Conservation (phyloP, 1,140 invertebrate species). For the Neoseiulus cucumeris region DNA sequence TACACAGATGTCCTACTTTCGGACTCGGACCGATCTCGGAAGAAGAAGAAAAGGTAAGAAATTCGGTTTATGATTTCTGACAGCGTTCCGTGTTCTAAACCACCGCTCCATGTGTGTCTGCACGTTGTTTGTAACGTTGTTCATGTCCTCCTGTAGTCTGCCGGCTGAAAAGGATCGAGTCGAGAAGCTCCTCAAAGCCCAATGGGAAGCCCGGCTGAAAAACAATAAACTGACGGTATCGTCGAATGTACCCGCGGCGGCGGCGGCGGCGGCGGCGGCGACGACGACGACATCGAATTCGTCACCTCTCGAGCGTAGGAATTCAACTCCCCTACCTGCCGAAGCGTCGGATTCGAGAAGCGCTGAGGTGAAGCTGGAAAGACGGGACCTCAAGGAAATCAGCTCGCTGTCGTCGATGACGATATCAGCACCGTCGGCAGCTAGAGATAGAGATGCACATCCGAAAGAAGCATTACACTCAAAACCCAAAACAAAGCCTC, state of each 20-base stretch:
- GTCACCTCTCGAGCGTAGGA: not conserved
- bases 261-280: not conserved
- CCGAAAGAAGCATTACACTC: no score
- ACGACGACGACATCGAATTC: not conserved
- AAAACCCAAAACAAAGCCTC: not conserved
- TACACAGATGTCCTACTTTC: not conserved
- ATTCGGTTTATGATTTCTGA: not conserved
- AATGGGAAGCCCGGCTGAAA: constrained; percentile 4
- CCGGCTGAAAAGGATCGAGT: constrained; percentile 2
- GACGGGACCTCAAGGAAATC: no score
- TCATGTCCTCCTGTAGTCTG: not conserved
- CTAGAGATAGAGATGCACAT: no score
- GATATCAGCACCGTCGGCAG: no score
- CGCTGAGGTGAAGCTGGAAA: no score
- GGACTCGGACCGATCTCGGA: not conserved
- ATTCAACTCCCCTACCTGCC: not conserved
- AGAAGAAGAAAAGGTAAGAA: not conserved
- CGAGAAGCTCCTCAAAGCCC: constrained; percentile 6
- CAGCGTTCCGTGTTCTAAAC: not conserved
- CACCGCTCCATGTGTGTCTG: not conserved
- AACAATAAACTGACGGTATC: not conserved
- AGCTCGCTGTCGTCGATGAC: no score
- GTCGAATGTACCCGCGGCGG: not conserved
- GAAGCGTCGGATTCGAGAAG: not conserved
- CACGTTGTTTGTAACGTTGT: not conserved